These are phyloP conservation scores for Lagorchestes hirsutus DNA, from an alignment of 2,797 vertebrate genomes.

Conservation along the genomic window DNA sequence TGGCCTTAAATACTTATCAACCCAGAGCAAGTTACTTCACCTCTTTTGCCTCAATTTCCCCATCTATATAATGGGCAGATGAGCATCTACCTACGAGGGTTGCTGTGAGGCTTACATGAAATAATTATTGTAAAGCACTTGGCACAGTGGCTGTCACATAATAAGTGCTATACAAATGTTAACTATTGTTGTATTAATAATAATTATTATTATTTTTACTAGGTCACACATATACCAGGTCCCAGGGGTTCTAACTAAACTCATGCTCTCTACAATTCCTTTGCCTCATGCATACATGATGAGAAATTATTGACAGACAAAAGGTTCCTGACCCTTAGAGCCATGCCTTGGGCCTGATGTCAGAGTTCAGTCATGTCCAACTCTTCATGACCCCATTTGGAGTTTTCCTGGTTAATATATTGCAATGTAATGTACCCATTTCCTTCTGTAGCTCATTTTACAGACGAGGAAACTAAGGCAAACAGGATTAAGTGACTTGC, in stretches of 20 bases:
- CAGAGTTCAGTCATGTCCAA: not conserved
- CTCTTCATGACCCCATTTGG: no score
- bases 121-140: not conserved
- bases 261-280: not conserved
- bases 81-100: not conserved
- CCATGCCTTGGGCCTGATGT: not conserved
- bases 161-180: not conserved
- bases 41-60: not conserved
- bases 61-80: no score
- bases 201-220: no score
- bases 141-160: not conserved
- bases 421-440: no score
- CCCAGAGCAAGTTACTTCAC: not conserved
- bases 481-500: no score
- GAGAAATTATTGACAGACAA: not conserved
- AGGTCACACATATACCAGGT: not conserved
- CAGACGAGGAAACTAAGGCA: no score
- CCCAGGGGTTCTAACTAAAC: not conserved
- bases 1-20: not conserved
- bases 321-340: not conserved
- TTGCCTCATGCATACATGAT: not conserved
- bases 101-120: not conserved
- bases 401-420: no score
- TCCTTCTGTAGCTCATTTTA: no score
- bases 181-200: not conserved